Evolutionary conservation across 2,797 vertebrate species (phyloP), one percentile per base, ranked within the genome.

Genomic region (Adelosebastes latens): DNA sequence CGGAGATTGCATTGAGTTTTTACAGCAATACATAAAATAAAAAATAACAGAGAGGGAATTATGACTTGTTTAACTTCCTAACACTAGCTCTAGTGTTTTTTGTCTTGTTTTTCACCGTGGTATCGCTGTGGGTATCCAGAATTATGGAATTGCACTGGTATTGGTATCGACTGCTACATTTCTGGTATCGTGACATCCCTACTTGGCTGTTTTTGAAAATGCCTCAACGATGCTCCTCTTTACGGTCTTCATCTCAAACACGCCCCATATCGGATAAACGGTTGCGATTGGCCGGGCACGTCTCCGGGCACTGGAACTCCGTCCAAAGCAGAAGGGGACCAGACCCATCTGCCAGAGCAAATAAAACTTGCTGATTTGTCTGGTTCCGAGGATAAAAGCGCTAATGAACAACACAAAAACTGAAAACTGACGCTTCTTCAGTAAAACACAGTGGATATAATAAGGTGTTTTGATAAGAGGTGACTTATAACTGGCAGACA

Each of bases 401-500:
- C 36, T 64, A 18, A 66, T 74, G 52, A 74, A n/a, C 27, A 52
- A 32, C 1, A 22, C 9, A 59, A 11, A 39, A 49, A 49, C 46
- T 20, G 46, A 49, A 42, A 55, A 32, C 8, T 59, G 12, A 77
- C 58, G 14, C 24, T 32, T 24, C 16, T 20, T 58, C 6, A 22
- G n/a, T 53, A 22, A 27, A 63, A 42, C 27, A 65, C 13, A 24
- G 20, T 64, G 9, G 61, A n/a, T 73, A 67, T 58, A 22, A 67
- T 58, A 22, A 69, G 22, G 24, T 82, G 71, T 83, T 80, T 77
- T 71, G 6, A 82, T 77, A 63, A 68, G 31, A 63, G 46, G 25
- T 16, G 61, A 39, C 56, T 63, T 25, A 42, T 39, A 66, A 76
- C 2, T 3, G 4, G 42, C 36, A 25, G 24, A 46, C 14, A 7